These are phyloP conservation scores for Diabrotica balteata DNA, from an alignment of 2,888 invertebrate species.

Conservation along the genomic window DNA sequence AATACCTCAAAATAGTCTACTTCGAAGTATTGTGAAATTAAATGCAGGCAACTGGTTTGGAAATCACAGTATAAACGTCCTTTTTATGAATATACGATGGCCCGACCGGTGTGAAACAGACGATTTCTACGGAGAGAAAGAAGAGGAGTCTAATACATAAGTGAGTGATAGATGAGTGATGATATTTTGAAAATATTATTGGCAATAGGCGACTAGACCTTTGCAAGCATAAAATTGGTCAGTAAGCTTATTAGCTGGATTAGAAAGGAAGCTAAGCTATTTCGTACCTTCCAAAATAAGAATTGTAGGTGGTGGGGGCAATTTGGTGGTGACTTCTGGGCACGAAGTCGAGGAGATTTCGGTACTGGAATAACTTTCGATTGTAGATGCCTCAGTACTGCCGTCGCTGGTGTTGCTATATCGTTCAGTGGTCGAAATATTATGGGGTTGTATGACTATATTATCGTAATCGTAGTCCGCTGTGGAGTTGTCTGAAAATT, in stretches of 20 bases:
- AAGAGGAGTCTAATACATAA: neutral
- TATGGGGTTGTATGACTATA: constrained; percentile 31
- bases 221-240: constrained; percentile 1
- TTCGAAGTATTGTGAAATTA: too few relatives aligned
- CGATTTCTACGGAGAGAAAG: neutral
- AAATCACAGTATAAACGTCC: too few relatives aligned
- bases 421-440: constrained; percentile 32
- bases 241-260: constrained; percentile 30
- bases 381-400: constrained; percentile 5
- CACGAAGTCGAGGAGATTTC: constrained; percentile 43
- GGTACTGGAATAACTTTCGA: constrained; percentile 17
- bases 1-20: too few relatives aligned
- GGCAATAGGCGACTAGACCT: too few relatives aligned
- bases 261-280: constrained; percentile 2
- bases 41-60: too few relatives aligned
- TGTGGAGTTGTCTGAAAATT: constrained; percentile 50
- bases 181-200: too few relatives aligned
- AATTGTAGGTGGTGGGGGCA: constrained; percentile 74
- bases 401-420: constrained; percentile 24
- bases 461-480: constrained; percentile 42
- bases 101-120: neutral
- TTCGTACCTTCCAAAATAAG: constrained; percentile 82
- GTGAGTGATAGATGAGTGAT: too few relatives aligned
- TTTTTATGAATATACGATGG: too few relatives aligned
- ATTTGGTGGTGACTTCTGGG: constrained; percentile 61